These are phyloP conservation scores for Eudyptes chrysolophus DNA, from an alignment of 2,113 vertebrate species.

Conservation along the genomic window DNA sequence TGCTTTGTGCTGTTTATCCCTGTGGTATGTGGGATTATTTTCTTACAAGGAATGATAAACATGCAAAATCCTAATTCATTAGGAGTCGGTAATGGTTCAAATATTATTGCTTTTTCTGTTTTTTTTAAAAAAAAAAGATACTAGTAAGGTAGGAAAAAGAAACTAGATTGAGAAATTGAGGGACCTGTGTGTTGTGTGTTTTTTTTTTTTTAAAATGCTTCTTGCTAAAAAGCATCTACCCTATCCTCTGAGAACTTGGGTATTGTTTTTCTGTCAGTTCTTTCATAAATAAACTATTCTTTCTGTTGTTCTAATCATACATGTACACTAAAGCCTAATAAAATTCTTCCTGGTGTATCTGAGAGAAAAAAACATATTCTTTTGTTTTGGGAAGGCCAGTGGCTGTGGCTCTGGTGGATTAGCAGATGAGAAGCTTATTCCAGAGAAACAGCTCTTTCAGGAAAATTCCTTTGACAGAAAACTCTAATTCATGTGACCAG, in stretches of 20 bases:
- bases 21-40: background rate
- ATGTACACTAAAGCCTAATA: background rate
- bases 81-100: background rate
- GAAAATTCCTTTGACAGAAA: slow-evolving; percentile 45
- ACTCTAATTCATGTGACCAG: background rate
- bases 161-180: background rate
- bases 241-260: background rate
- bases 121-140: background rate
- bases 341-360: background rate
- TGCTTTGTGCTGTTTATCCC: background rate
- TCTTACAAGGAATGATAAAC: background rate
- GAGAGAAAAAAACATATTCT: background rate
- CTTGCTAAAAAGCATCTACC: background rate
- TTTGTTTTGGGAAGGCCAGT: background rate
- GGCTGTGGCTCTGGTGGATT: background rate
- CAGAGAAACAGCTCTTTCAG: slow-evolving; percentile 13
- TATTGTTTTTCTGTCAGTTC: background rate
- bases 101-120: background rate
- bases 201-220: background rate
- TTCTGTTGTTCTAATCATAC: slow-evolving; percentile 39
- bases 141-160: background rate
- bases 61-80: background rate
- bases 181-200: background rate
- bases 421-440: slow-evolving; percentile 3
- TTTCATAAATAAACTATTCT: background rate